Evolutionary conservation across 2,113 vertebrate genomes (phyloP), one percentile per base, ranked within the genome.

Genomic region (Macrotus californicus): DNA sequence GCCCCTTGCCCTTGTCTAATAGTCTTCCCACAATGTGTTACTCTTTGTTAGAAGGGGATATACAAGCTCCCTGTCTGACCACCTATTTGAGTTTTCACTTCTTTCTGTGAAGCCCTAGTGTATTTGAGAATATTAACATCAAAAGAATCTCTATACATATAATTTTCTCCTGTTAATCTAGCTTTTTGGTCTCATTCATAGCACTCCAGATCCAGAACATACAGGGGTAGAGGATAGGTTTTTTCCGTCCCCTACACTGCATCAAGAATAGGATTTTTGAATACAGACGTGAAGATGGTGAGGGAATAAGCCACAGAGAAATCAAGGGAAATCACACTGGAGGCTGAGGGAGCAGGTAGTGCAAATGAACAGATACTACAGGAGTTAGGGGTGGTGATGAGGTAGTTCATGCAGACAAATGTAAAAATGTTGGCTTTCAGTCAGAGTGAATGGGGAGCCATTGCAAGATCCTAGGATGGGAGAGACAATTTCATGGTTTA

Each of bases 371-470:
- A 70, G 31, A 22, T 5, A 39, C 7, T 34, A 24, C 13, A 46
- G 48, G 36, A 39, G 29, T 36, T 26, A 0, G 34, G 22, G 18
- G 1, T 4, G 59, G 59, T 0, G 24, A 13, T 0, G 0, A 5
- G 3, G 36, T 7, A 19, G 31, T 11, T 29, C 31, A 16, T 9
- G 4, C 2, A 76, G 26, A 64, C 29, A 22, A 3, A 8, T n/a
- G 10, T 46, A 24, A 46, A 6, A 46, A 31, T 29, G 11, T 29
- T 24, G 43, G 41, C 18, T 75, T 81, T 87, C 21, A 31, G 4
- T 46, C 36, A 43, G 7, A 61, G 24, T 29, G 6, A 29, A 18
- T n/a, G 19, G 18, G 56, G 7, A 82, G 46, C 0, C 22, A 39
- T 4, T 24, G 18, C 43, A 54, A 48, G 34, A 16, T 64, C 19